Evolutionary conservation across 2,888 invertebrate species (phyloP).

Genomic region (Yponomeuta sedellus): DNA sequence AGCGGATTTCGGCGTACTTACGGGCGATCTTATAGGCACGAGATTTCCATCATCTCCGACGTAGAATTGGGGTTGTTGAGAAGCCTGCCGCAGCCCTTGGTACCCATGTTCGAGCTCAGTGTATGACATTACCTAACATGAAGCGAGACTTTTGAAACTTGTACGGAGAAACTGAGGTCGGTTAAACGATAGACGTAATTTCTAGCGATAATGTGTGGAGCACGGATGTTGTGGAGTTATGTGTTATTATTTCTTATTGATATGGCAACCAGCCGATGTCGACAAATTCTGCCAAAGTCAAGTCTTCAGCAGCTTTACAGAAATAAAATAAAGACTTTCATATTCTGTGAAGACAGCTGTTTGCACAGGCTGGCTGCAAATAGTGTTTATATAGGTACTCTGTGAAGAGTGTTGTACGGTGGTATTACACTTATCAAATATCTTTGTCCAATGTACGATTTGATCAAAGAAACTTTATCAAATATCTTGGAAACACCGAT

Average conservation of each 20-base stretch:
- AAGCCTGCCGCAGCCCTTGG: conserved; percentile 87
- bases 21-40: conserved; percentile 73
- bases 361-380: too few relatives aligned
- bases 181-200: neutral
- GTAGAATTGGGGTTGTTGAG: conserved; percentile 82
- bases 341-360: neutral
- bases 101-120: conserved; percentile 95
- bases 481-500: too few relatives aligned
- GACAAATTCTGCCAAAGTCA: too few relatives aligned
- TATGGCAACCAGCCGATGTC: too few relatives aligned
- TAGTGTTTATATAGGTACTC: too few relatives aligned
- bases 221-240: too few relatives aligned
- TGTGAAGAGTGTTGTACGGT: too few relatives aligned
- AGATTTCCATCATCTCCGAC: conserved; percentile 82
- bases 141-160: neutral
- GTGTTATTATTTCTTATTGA: too few relatives aligned
- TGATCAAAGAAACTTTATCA: too few relatives aligned
- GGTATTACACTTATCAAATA: too few relatives aligned
- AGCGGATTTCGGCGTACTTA: conserved; percentile 46
- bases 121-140: conserved; percentile 85
- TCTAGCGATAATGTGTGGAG: neutral
- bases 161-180: neutral
- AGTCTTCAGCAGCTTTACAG: too few relatives aligned
- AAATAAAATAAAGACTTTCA: neutral
- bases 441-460: too few relatives aligned